phyloP scores from a whole-genome alignment of 1,140 invertebrate species.

The Zaprionus lachaisei region DNA sequence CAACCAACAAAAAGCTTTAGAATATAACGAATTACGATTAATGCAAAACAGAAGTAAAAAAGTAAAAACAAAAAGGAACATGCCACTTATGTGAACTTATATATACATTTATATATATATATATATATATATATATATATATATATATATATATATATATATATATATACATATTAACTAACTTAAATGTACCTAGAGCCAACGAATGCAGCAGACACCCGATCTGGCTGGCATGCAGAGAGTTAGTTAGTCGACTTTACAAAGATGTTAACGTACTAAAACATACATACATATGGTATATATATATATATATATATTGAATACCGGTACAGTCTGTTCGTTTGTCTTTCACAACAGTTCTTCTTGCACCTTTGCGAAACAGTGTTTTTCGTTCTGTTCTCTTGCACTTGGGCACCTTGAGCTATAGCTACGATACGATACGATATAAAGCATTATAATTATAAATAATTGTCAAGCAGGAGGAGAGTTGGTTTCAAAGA shows the following conservation, averaged over 20 bases:
- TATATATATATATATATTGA: slow-evolving; percentile 1
- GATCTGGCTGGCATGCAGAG: not conserved
- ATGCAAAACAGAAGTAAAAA: slow-evolving; percentile 20
- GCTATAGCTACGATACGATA: slow-evolving; percentile 4
- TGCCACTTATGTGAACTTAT: slow-evolving; percentile 31
- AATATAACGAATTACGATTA: slow-evolving; percentile 5
- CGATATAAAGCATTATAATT: slow-evolving; percentile 3
- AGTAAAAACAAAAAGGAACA: slow-evolving; percentile 39
- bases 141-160: slow-evolving; percentile 30
- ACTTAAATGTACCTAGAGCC: slow-evolving; percentile 38
- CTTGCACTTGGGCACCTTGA: slow-evolving; percentile 21
- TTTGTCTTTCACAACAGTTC: slow-evolving; percentile 11
- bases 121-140: slow-evolving; percentile 35
- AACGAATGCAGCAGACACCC: slow-evolving; percentile 36
- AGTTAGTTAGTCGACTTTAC: slow-evolving; percentile 31
- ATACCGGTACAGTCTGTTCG: not conserved
- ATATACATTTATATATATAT: slow-evolving; percentile 29
- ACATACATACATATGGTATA: slow-evolving; percentile 1
- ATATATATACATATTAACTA: slow-evolving; percentile 34
- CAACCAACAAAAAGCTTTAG: slow-evolving; percentile 58
- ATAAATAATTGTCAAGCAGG: not conserved
- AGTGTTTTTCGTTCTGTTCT: slow-evolving; percentile 22
- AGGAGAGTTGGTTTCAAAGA: slow-evolving; percentile 35
- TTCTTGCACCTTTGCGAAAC: slow-evolving; percentile 10
- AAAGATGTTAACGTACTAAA: slow-evolving; percentile 19